A percentile compares a stretch with the other conserved stretches of the same genome.
phyloP scores from a whole-genome alignment of 2,888 invertebrate genomes.

The Drosophila anomalipes region DNA sequence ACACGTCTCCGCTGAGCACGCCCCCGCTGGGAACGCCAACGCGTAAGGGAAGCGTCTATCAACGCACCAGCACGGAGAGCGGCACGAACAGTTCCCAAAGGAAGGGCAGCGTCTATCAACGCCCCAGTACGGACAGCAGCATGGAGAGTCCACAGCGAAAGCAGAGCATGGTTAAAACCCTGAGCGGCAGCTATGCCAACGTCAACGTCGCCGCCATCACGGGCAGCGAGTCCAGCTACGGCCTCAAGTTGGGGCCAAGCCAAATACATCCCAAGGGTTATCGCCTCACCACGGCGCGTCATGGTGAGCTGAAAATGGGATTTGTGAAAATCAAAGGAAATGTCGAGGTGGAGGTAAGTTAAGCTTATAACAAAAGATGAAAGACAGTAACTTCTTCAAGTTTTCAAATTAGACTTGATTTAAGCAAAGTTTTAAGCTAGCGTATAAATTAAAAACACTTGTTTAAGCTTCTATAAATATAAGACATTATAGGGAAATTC shows the following conservation, averaged over 20 bases:
- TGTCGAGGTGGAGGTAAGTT: slow-evolving; percentile 92
- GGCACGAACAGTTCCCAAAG: slow-evolving; percentile 54
- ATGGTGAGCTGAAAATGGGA: slow-evolving; percentile 94
- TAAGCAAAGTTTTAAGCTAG: background rate
- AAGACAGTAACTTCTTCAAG: background rate
- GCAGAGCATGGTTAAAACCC: slow-evolving; percentile 71
- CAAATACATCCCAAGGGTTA: slow-evolving; percentile 93
- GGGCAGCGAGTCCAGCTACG: slow-evolving; percentile 86
- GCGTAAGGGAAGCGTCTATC: slow-evolving; percentile 69
- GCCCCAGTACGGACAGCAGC: slow-evolving; percentile 35
- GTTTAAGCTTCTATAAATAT: background rate
- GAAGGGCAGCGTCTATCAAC: slow-evolving; percentile 64
- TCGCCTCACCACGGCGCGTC: slow-evolving; percentile 89
- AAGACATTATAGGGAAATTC: background rate
- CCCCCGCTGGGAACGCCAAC: slow-evolving; percentile 60
- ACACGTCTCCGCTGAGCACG: slow-evolving; percentile 56
- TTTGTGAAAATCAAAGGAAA: slow-evolving; percentile 96
- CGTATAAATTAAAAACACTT: background rate
- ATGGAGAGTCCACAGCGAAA: slow-evolving; percentile 68
- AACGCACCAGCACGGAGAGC: slow-evolving; percentile 54
- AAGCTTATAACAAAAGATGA: background rate
- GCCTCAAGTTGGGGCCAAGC: slow-evolving; percentile 91
- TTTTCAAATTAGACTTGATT: too few relatives aligned
- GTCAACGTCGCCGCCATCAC: slow-evolving; percentile 51
- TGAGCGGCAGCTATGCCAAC: slow-evolving; percentile 74